Evolutionary conservation across 2,113 vertebrate genomes (phyloP), one percentile per base, ranked within the genome.

Genomic region (Myodes glareolus): DNA sequence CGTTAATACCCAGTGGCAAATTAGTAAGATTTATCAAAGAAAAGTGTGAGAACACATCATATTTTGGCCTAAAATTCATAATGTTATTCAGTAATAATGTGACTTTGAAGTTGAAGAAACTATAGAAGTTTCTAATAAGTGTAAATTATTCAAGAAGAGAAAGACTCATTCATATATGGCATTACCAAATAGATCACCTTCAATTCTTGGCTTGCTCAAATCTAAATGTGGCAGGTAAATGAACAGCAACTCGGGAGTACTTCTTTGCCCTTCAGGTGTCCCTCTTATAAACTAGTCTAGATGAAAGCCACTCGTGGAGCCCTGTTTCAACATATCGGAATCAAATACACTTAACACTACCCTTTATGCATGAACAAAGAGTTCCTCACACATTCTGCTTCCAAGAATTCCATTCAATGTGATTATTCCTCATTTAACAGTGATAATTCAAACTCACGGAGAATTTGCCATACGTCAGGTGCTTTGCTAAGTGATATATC

Each of bases 21-120:
- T 92, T 94, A 82, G 63, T 68, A 75, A 80, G 16, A 86, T 63
- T 86, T 92, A 63, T 75, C 73, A 55, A 75, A 96, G 50, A 81
- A n/a, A 72, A 87, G 5, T 82, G 4, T 61, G 42, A 86, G 29
- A 95, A 39, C 16, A 91, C 50, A 94, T n/a, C 21, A 73, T 33
- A 68, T 72, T 87, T 78, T 91, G 58, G 88, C 36, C n/a, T 39
- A 80, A 68, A 95, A 21, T 91, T 77, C 72, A 88, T 55, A 65
- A 55, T 72, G 82, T 85, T 76, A 42, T 19, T 70, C 4, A 47
- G 16, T 45, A 77, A 23, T 80, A 7, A 90, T 13, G 73, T n/a
- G 19, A 75, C 33, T 27, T 93, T 67, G 3, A 36, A 92, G 52
- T 92, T 86, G 39, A 9, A 65, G 14, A 67, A 91, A 88, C 85